A percentile compares a stretch with the other conserved stretches of the same genome.
Conservation (phyloP, 1,140 invertebrate species). For the Panonychus citri region DNA sequence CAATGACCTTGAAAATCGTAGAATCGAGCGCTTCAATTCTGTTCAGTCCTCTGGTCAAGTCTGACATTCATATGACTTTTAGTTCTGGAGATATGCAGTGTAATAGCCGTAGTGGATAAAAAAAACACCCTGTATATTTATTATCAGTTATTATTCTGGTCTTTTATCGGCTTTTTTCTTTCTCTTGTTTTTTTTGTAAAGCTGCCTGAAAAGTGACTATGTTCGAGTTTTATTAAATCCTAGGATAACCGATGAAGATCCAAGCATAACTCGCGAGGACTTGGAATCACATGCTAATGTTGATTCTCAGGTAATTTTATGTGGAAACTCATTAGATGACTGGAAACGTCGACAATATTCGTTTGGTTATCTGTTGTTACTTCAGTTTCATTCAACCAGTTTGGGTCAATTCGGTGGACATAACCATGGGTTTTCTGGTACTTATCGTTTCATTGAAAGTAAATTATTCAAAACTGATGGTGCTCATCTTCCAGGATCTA, state of each 20-base stretch:
- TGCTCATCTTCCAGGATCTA: slow-evolving; percentile 27
- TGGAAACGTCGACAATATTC: neutral
- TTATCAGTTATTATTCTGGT: too few relatives aligned
- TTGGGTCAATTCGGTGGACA: neutral
- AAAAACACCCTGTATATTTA: too few relatives aligned
- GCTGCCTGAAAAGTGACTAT: neutral
- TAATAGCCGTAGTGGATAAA: too few relatives aligned
- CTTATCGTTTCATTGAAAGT: neutral
- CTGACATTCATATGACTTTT: too few relatives aligned
- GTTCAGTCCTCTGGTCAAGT: too few relatives aligned
- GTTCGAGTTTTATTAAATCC: neutral
- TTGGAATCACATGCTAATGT: neutral
- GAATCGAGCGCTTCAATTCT: too few relatives aligned
- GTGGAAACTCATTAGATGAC: neutral
- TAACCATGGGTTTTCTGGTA: neutral
- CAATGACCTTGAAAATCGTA: too few relatives aligned
- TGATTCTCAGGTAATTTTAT: too few relatives aligned
- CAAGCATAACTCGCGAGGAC: neutral
- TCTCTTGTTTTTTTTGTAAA: too few relatives aligned
- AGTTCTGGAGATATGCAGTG: too few relatives aligned
- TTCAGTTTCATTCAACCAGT: neutral
- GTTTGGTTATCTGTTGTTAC: neutral
- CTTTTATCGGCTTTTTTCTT: too few relatives aligned
- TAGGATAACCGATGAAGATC: neutral
- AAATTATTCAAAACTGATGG: slow-evolving; percentile 39